Evolutionary conservation across 1,140 invertebrate species (phyloP), one percentile per base, ranked within the genome.

Genomic region (Heterodera schachtii): DNA sequence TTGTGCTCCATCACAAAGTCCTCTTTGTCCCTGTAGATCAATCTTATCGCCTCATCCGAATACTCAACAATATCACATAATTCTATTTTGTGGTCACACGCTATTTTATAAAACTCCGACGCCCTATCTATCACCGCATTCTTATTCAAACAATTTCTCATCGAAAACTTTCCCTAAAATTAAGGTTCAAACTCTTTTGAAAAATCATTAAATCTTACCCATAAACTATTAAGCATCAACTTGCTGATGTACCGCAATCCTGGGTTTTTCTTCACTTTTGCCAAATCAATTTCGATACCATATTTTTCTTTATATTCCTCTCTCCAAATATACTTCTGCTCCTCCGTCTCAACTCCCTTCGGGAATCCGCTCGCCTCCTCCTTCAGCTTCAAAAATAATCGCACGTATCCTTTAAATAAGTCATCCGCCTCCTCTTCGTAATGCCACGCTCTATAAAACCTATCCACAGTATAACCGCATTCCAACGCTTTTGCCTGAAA

Each of bases 21-120:
- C 44, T 71, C 44, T 13, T 71, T 71, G 21, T 71, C 69, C 69
- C 41, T 71, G 69, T 71, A 71, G 11, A 71, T 19, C 13, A 71
- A 2, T 1, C 69, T 7, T 1, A 71, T 71, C 6, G 69, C 31
- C 1, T 31, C 69, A 11, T 4, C 11, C 31, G 31, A 31, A 43
- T 46, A 41, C 21, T 71, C 69, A 31, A 71, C 44, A 71, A 71
- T 71, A 11, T 71, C 69, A 5, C 41, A 31, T 3, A 71, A 43
- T 13, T 71, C 69, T 0, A 43, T 71, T 31, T 71, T 71, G 13
- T 71, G 69, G 44, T 71, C 69, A 5, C 31, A 21, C 6, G 19
- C 69, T 19, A 71, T 9, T 71, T 19, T 1, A 5, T 71, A 71
- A 71, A 71, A 71, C 31, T 71, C 69, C 9, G 69, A 41, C 7